Evolutionary conservation across 2,888 invertebrate species (phyloP).

Genomic region (Eupeodes luniger): DNA sequence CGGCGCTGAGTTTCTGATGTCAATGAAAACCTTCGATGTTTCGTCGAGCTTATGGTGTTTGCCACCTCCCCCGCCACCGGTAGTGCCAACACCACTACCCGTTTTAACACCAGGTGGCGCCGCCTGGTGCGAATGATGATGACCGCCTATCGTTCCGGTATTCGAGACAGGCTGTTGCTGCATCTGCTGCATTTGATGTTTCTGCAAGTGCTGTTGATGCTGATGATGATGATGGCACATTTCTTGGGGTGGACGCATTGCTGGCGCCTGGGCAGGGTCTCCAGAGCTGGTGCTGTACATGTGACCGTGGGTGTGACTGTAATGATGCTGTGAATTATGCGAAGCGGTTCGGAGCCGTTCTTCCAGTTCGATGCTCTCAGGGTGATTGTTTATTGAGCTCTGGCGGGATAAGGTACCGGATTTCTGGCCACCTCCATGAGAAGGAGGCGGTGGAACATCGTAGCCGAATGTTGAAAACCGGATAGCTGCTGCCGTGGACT

Average conservation of each 20-base stretch:
- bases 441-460: slow-evolving; percentile 79
- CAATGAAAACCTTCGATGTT: slow-evolving; percentile 89
- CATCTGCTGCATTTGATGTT: slow-evolving; percentile 79
- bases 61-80: slow-evolving; percentile 61
- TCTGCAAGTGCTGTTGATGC: slow-evolving; percentile 82
- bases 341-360: slow-evolving; percentile 79
- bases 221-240: slow-evolving; percentile 83
- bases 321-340: slow-evolving; percentile 77
- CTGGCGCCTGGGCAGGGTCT: slow-evolving; percentile 68
- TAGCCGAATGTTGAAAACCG: slow-evolving; percentile 84
- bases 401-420: slow-evolving; percentile 79
- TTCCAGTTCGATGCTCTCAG: slow-evolving; percentile 82
- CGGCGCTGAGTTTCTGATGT: slow-evolving; percentile 94
- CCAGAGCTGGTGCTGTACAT: slow-evolving; percentile 42
- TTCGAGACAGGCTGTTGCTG: slow-evolving; percentile 75
- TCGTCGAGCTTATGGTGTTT: slow-evolving; percentile 81
- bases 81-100: slow-evolving; percentile 42
- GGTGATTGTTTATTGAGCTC: slow-evolving; percentile 74
- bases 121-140: slow-evolving; percentile 73
- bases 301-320: slow-evolving; percentile 75
- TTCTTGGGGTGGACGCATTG: slow-evolving; percentile 76
- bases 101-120: slow-evolving; percentile 27
- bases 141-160: slow-evolving; percentile 66
- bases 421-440: slow-evolving; percentile 66
- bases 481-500: slow-evolving; percentile 79